These are phyloP conservation scores for Hypanus sabinus DNA, from an alignment of 2,113 vertebrate species.

Conservation along the genomic window DNA sequence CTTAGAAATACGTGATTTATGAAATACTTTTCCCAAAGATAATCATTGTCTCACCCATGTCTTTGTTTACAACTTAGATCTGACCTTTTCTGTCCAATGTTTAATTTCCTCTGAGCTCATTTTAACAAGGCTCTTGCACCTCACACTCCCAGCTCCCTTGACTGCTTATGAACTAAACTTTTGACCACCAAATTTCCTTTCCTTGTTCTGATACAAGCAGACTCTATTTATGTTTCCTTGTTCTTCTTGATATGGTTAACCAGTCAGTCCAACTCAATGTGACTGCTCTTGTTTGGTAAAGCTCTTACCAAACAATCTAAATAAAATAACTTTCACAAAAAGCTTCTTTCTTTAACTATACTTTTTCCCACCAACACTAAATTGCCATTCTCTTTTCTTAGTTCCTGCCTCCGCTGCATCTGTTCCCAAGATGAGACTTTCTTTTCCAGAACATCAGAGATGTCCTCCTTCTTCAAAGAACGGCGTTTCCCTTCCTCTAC, in stretches of 20 bases:
- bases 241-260: background rate
- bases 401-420: no score
- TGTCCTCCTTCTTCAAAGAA: no score
- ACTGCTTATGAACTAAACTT: background rate
- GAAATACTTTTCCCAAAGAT: background rate
- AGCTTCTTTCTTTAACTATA: background rate
- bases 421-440: no score
- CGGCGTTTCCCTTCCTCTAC: no score
- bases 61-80: background rate
- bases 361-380: no score
- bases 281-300: background rate
- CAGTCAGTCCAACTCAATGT: background rate
- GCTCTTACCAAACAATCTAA: background rate
- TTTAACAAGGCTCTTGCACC: background rate
- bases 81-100: background rate
- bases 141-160: background rate
- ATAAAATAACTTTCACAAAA: background rate
- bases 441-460: no score
- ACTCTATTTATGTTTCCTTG: background rate
- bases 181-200: background rate
- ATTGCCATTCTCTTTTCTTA: no score
- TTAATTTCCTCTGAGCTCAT: background rate
- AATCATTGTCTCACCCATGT: background rate
- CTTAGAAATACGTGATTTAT: background rate
- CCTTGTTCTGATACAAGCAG: background rate